phyloP scores from a whole-genome alignment of 2,888 invertebrate species.

The Phyllotreta cruciferae region DNA sequence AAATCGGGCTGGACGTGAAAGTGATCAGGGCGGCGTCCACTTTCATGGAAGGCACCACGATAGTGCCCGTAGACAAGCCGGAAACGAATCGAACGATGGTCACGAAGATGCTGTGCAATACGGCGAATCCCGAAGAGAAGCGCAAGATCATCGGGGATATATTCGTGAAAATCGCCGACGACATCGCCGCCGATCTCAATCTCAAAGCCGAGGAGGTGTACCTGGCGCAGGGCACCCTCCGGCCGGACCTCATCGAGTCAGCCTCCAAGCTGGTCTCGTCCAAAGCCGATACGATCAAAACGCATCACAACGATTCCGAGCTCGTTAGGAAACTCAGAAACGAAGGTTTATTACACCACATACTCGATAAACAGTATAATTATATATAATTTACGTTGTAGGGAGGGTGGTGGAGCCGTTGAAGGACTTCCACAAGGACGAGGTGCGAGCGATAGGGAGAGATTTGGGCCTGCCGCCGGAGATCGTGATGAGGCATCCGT shows the following conservation, averaged over 20 bases:
- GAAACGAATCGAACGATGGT: conserved; percentile 64
- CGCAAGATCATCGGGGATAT: conserved; percentile 98
- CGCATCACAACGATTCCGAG: conserved; percentile 99
- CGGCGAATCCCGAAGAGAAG: conserved; percentile 95
- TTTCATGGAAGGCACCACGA: conserved; percentile 84
- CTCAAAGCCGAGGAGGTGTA: conserved; percentile 92
- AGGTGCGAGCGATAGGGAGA: conserved; percentile 87
- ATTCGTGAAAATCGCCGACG: conserved; percentile 93
- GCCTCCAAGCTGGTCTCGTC: conserved; percentile 82
- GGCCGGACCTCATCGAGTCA: conserved; percentile 98
- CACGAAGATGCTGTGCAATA: conserved; percentile 86
- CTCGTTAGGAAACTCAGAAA: conserved; percentile 78
- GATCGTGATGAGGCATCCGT: conserved; percentile 94
- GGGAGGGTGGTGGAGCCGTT: conserved; percentile 96
- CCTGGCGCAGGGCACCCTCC: conserved; percentile 91
- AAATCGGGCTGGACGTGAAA: conserved; percentile 60
- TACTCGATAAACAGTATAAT: too few relatives aligned
- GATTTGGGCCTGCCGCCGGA: conserved; percentile 88
- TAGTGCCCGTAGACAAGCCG: conserved; percentile 63
- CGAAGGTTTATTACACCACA: conserved; percentile 61
- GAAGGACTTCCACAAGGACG: conserved; percentile 98
- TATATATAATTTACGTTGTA: too few relatives aligned
- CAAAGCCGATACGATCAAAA: conserved; percentile 96
- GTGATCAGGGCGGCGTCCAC: conserved; percentile 75
- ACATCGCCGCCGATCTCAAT: conserved; percentile 85